phyloP scores from a whole-genome alignment of 1,140 invertebrate species.

The Heliothis virescens region DNA sequence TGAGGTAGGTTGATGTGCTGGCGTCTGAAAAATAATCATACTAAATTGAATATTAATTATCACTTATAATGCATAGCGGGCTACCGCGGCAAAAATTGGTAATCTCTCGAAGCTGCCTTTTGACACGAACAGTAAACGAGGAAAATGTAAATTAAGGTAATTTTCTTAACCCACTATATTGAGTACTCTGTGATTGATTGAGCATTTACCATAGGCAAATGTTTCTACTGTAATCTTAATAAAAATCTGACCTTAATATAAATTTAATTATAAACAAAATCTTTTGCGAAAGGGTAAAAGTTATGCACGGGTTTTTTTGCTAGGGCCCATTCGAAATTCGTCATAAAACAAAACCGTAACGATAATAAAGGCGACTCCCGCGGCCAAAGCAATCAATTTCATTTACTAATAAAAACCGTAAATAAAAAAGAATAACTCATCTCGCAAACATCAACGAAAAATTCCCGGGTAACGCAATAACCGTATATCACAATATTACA shows the following conservation, averaged over 20 bases:
- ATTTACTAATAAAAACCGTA: neutral
- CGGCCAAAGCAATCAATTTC: neutral
- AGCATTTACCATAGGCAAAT: neutral
- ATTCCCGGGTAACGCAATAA: conserved; percentile 33
- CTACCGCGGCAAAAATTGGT: neutral
- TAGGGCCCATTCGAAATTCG: neutral
- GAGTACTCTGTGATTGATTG: conserved; percentile 3
- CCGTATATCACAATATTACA: conserved; percentile 33
- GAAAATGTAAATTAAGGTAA: conserved; percentile 24
- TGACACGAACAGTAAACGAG: neutral
- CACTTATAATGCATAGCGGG: neutral
- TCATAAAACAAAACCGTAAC: neutral
- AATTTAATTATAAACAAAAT: too few species aligned
- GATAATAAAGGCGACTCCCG: neutral
- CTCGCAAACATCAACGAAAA: conserved; percentile 23
- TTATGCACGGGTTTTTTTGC: too few species aligned
- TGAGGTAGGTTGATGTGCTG: too few species aligned
- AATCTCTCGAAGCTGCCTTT: conserved; percentile 15
- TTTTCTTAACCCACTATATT: conserved; percentile 6
- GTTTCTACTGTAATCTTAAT: neutral
- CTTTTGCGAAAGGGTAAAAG: too few species aligned
- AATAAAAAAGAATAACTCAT: neutral
- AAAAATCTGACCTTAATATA: too few species aligned
- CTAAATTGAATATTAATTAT: too few species aligned
- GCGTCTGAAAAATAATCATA: too few species aligned